phyloP scores from a whole-genome alignment of 2,888 invertebrate species.

The Eustalomyia histrio region DNA sequence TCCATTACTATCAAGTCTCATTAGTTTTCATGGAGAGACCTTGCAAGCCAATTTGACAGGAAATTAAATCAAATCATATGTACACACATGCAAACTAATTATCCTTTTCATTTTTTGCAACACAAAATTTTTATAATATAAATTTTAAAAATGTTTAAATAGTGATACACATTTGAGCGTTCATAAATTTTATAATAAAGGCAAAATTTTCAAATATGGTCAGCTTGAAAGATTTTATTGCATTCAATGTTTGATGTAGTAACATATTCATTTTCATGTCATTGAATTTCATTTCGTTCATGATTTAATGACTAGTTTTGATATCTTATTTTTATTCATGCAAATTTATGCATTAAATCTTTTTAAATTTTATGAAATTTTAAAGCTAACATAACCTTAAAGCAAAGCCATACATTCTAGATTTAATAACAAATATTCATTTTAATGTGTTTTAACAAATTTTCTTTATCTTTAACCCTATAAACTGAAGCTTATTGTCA shows the following conservation, averaged over 20 bases:
- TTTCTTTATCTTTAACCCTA: too few species aligned
- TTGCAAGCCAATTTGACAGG: constrained; percentile 27
- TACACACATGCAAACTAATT: not conserved
- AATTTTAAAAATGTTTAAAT: too few species aligned
- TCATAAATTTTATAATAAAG: too few species aligned
- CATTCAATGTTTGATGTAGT: too few species aligned
- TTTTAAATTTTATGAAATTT: not conserved
- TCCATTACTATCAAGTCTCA: constrained; percentile 8
- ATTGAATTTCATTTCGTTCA: not conserved
- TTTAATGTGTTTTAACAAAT: too few species aligned
- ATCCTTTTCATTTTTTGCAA: too few species aligned
- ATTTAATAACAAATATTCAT: too few species aligned
- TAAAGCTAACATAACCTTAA: not conserved
- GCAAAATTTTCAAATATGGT: too few species aligned
- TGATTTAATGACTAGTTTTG: not conserved
- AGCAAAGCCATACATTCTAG: not conserved
- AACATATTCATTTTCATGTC: not conserved
- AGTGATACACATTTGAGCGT: too few species aligned
- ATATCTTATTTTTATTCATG: not conserved
- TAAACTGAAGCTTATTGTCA: too few species aligned
- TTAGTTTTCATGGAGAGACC: not conserved
- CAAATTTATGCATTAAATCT: constrained; percentile 14
- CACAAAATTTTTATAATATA: too few species aligned
- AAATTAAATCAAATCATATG: constrained; percentile 32
- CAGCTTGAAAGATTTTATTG: too few species aligned